These are phyloP conservation scores for Anas platyrhynchos DNA, from an alignment of 2,113 vertebrate species.

Conservation along the genomic window DNA sequence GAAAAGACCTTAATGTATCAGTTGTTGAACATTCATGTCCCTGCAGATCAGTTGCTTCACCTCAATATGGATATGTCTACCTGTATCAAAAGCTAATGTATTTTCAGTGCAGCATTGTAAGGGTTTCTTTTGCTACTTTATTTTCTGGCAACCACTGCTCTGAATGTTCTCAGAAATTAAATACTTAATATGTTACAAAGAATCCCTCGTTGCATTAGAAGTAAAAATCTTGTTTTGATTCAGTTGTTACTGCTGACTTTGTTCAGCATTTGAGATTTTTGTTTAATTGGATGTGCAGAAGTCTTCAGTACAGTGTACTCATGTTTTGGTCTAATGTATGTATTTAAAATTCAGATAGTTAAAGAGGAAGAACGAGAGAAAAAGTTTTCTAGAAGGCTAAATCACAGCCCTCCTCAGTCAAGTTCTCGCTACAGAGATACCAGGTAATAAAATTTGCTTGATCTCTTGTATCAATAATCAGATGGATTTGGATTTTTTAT, in stretches of 20 bases:
- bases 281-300: background rate
- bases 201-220: background rate
- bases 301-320: background rate
- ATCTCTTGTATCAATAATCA: background rate
- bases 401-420: slow-evolving; percentile 91
- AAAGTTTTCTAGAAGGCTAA: slow-evolving; percentile 92
- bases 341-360: slow-evolving; percentile 73
- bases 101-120: background rate
- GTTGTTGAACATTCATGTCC: background rate
- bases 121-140: background rate
- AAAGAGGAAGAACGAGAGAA: slow-evolving; percentile 95
- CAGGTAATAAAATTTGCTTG: slow-evolving; percentile 77
- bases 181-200: accelerated
- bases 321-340: background rate
- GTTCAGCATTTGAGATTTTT: background rate
- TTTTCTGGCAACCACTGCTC: background rate
- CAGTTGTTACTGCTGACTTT: background rate
- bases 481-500: background rate
- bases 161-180: background rate
- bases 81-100: background rate
- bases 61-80: background rate
- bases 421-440: slow-evolving; percentile 93
- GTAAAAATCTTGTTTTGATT: background rate
- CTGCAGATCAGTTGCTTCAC: background rate
- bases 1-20: background rate